Percentiles rank a stretch among this genome's conserved stretches.
Conservation (phyloP, 2,113 vertebrate genomes). For the Onychorhynchus coronatus region DNA sequence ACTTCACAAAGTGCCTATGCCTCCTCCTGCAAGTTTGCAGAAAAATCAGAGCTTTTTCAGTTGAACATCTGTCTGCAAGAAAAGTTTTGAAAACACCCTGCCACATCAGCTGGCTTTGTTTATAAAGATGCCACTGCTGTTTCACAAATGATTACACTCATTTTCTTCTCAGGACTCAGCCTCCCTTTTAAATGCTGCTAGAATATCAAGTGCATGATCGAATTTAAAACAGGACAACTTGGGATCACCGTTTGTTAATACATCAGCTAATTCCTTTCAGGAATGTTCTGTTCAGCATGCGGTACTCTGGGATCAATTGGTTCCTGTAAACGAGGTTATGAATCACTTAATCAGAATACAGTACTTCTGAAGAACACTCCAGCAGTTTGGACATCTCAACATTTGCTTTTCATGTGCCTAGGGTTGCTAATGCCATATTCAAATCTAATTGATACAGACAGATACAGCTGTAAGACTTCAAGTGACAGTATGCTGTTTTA, state of each 20-base stretch:
- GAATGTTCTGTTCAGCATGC: conserved; percentile 2
- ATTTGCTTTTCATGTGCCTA: neutral
- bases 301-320: conserved; percentile 6
- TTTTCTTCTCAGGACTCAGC: conserved; percentile 33
- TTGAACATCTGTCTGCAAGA: conserved; percentile 9
- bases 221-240: neutral
- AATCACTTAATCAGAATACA: conserved; percentile 16
- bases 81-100: neutral
- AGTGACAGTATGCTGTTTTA: neutral
- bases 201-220: neutral
- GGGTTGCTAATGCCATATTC: neutral
- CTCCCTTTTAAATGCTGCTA: conserved; percentile 6
- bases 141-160: neutral
- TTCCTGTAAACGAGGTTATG: conserved; percentile 23
- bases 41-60: conserved; percentile 37
- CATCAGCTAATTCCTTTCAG: conserved; percentile 47
- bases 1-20: neutral
- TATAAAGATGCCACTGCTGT: neutral
- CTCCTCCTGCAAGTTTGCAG: conserved; percentile 11
- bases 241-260: neutral
- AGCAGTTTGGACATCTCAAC: neutral
- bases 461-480: neutral
- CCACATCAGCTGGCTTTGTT: neutral
- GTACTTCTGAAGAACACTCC: neutral
- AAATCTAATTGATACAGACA: neutral